A percentile compares a stretch with the other conserved stretches of the same genome.
phyloP scores from a whole-genome alignment of 2,797 vertebrate genomes.

The Scolopax rusticola region DNA sequence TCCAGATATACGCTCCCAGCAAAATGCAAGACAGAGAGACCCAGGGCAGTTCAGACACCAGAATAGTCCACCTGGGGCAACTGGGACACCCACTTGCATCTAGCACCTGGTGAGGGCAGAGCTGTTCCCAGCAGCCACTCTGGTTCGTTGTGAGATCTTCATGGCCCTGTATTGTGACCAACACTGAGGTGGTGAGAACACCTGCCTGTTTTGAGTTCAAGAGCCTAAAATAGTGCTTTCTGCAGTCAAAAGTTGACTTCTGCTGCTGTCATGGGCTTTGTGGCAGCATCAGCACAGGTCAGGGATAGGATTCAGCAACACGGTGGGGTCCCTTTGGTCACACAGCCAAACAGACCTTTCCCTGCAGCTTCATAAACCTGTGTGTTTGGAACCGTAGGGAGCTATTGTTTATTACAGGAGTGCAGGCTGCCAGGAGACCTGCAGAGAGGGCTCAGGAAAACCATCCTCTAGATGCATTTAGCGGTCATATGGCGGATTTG shows the following conservation, averaged over 20 bases:
- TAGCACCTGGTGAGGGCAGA: neutral
- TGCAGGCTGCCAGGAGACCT: neutral
- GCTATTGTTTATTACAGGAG: neutral
- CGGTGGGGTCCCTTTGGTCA: fast-evolving
- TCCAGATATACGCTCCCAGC: neutral
- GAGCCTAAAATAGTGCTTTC: neutral
- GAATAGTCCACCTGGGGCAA: neutral
- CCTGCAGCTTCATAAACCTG: neutral
- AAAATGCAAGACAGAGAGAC: neutral
- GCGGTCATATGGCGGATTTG: neutral
- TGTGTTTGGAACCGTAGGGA: neutral
- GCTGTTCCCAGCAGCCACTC: neutral
- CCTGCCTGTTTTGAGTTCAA: neutral
- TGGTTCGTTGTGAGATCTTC: neutral
- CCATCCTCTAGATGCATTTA: neutral
- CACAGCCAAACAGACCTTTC: neutral
- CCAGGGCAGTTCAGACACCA: neutral
- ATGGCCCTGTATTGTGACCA: neutral
- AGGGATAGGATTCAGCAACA: neutral
- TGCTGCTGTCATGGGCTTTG: neutral
- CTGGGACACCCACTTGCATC: neutral
- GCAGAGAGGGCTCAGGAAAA: neutral
- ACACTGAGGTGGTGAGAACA: neutral
- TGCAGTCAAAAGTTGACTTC: neutral
- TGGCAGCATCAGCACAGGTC: neutral